Percentiles rank a stretch among this genome's conserved stretches.
Conservation (phyloP, 23 tunicate species). For the Diplosoma virens region DNA sequence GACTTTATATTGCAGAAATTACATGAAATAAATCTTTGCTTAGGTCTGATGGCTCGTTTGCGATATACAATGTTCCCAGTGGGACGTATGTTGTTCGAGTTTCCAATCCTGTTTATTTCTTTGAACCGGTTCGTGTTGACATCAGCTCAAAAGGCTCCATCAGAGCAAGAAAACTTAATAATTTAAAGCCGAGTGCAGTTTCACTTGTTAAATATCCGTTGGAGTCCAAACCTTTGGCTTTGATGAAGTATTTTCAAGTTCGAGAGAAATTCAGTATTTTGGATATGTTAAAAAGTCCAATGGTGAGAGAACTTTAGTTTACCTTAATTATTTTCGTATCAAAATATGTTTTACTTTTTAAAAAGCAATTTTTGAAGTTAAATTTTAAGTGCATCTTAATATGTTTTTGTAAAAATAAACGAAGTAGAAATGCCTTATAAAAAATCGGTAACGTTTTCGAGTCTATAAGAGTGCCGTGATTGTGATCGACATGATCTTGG, state of each 20-base stretch:
- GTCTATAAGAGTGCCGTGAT: too few relatives aligned
- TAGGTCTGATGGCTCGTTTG: constrained; percentile 68
- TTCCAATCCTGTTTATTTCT: constrained; percentile 50
- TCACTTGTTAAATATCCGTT: constrained; percentile 67
- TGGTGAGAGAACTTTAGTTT: too few relatives aligned
- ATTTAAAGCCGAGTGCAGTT: constrained; percentile 62
- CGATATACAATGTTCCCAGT: constrained; percentile 64
- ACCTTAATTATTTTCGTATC: too few relatives aligned
- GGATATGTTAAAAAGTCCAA: constrained; percentile 88
- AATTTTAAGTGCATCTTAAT: too few relatives aligned
- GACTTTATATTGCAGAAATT: too few relatives aligned
- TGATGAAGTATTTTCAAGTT: constrained; percentile 71
- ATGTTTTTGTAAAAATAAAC: too few relatives aligned
- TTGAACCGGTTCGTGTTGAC: constrained; percentile 80
- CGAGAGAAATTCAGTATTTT: constrained; percentile 89
- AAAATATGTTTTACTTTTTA: too few relatives aligned
- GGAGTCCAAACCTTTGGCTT: constrained; percentile 64
- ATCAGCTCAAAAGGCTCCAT: constrained; percentile 59
- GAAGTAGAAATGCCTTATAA: too few relatives aligned
- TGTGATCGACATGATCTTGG: too few relatives aligned
- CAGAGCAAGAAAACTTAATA: constrained; percentile 75
- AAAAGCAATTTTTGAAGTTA: too few relatives aligned
- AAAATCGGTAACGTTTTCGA: too few relatives aligned
- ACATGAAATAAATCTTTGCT: not conserved
- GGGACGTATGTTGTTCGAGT: constrained; percentile 88